These are phyloP conservation scores for Paracanthobrama guichenoti DNA, from an alignment of 2,113 vertebrate species.

Conservation along the genomic window DNA sequence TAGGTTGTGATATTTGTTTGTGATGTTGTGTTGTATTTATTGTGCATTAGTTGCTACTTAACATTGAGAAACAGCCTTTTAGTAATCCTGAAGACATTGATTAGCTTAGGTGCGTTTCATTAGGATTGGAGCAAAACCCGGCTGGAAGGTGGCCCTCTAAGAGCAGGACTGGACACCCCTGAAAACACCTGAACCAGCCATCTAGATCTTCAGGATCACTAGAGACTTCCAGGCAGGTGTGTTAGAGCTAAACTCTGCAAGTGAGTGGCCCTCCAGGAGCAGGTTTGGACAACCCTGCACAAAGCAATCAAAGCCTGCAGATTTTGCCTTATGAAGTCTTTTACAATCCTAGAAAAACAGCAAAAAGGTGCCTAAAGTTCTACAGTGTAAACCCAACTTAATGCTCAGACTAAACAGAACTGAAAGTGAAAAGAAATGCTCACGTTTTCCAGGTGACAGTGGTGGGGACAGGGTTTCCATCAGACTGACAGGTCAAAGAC, in stretches of 20 bases:
- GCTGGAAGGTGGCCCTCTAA: background rate
- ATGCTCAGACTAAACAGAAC: background rate
- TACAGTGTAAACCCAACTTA: background rate
- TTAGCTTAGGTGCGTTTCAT: background rate
- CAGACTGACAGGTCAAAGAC: slow-evolving; percentile 74
- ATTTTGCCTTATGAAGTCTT: background rate
- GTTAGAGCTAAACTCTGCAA: background rate
- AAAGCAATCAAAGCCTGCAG: background rate
- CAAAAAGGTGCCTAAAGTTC: background rate
- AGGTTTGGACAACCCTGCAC: background rate
- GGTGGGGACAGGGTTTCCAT: slow-evolving; percentile 76
- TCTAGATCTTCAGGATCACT: background rate
- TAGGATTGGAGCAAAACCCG: background rate
- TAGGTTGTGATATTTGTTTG: too few relatives aligned
- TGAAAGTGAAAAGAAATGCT: slow-evolving; percentile 14
- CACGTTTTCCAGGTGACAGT: slow-evolving; percentile 68
- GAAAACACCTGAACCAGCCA: slow-evolving; percentile 1
- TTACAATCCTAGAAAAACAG: background rate
- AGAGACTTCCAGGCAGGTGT: background rate
- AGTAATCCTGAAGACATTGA: background rate
- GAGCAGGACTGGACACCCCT: background rate
- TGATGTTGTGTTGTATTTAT: too few relatives aligned
- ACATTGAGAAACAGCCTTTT: too few relatives aligned
- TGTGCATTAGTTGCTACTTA: too few relatives aligned
- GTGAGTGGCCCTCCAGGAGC: background rate